Percentiles rank a stretch among this genome's conserved stretches.
These are phyloP conservation scores for Cyprinodon brontotheroides DNA, from an alignment of 2,113 vertebrate species.

Conservation along the genomic window DNA sequence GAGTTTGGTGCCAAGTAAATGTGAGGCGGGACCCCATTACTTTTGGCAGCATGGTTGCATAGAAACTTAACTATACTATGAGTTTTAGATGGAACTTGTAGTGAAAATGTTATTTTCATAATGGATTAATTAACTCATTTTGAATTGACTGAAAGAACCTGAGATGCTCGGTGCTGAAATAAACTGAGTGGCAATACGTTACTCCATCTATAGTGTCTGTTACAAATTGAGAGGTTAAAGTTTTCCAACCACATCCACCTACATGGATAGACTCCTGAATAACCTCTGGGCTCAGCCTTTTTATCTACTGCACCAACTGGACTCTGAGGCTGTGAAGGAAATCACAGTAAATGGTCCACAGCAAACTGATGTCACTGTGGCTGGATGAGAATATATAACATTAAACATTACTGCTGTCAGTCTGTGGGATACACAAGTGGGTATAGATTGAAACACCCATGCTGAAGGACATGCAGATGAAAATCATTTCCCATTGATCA, in stretches of 20 bases:
- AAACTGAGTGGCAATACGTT: no score
- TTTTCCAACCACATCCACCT: no score
- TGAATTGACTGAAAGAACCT: background rate
- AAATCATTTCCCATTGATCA: slow-evolving; percentile 22
- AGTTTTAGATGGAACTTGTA: no score
- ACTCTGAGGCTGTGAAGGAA: slow-evolving; percentile 37
- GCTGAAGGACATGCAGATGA: slow-evolving; percentile 29
- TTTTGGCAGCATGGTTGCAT: no score
- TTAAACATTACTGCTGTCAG: slow-evolving; percentile 24
- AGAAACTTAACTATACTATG: no score
- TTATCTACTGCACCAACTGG: background rate
- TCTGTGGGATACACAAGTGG: slow-evolving; percentile 10
- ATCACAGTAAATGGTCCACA: slow-evolving; percentile 15
- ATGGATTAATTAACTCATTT: background rate
- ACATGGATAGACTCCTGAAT: no score
- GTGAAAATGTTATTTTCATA: no score
- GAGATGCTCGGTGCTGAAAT: no score
- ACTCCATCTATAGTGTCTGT: no score
- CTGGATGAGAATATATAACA: slow-evolving; percentile 30
- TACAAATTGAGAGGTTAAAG: no score
- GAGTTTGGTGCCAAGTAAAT: no score
- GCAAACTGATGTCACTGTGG: slow-evolving; percentile 32
- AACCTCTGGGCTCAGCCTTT: background rate
- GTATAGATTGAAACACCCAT: slow-evolving; percentile 54
- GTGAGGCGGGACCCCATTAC: no score